Evolutionary conservation across 2,888 invertebrate species (phyloP).

Genomic region (Conistra vaccinii): DNA sequence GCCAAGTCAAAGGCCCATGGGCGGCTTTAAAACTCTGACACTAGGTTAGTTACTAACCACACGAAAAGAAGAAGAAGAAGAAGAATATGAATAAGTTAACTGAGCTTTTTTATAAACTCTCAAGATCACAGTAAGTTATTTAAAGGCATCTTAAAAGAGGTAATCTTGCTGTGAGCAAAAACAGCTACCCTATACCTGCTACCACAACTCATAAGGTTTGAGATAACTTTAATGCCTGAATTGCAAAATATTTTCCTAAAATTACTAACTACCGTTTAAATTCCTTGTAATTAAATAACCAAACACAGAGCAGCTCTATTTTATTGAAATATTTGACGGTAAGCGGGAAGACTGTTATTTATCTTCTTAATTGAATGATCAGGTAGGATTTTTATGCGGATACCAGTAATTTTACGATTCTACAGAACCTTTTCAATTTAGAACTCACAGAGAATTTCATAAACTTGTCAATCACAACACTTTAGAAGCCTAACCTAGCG

Average conservation of each 20-base stretch:
- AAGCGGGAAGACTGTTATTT: neutral
- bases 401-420: neutral
- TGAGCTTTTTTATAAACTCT: neutral
- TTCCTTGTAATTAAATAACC: neutral
- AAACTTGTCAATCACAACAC: too few relatives aligned
- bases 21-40: too few relatives aligned
- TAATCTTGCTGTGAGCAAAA: neutral
- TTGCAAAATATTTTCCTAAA: neutral
- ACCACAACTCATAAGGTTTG: neutral
- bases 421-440: neutral
- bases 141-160: neutral
- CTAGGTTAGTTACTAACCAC: too few relatives aligned
- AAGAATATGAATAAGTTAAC: too few relatives aligned
- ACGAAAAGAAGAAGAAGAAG: too few relatives aligned
- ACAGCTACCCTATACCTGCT: neutral
- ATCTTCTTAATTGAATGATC: neutral
- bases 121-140: neutral
- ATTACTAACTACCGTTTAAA: neutral
- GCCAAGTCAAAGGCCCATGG: too few relatives aligned
- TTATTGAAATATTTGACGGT: neutral
- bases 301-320: neutral
- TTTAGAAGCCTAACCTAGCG: too few relatives aligned
- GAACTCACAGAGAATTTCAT: too few relatives aligned
- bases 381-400: too few relatives aligned
- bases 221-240: neutral